phyloP scores from a whole-genome alignment of 2,888 invertebrate species.

The Leptopterna dolabrata region DNA sequence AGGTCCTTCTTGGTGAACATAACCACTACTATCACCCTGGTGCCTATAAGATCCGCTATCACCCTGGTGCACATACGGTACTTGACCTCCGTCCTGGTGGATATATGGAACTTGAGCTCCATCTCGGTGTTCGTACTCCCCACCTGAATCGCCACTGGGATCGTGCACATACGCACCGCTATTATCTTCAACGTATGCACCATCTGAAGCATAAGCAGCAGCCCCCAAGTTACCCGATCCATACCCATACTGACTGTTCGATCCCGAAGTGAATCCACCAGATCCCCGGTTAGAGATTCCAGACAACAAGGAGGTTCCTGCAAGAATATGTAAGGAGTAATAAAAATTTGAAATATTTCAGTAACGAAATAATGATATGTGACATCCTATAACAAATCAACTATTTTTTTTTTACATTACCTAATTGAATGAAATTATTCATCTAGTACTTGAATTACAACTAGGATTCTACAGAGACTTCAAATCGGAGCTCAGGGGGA shows the following conservation, averaged over 20 bases:
- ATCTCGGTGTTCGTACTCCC: conserved; percentile 59
- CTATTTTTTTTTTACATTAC: too few species aligned
- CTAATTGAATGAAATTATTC: too few species aligned
- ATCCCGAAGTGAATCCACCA: conserved; percentile 1
- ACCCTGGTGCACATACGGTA: conserved; percentile 51
- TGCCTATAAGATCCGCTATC: conserved; percentile 26
- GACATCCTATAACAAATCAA: too few species aligned
- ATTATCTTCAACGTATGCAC: conserved; percentile 56
- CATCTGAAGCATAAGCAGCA: conserved; percentile 43
- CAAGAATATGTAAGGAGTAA: conserved; percentile 20
- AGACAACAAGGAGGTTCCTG: conserved; percentile 56
- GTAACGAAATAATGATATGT: too few species aligned
- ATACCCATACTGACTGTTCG: conserved; percentile 24
- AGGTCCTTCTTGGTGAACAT: conserved; percentile 24
- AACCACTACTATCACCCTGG: conserved; percentile 2
- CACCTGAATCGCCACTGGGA: conserved; percentile 59
- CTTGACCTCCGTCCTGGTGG: conserved; percentile 51
- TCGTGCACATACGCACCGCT: conserved; percentile 61
- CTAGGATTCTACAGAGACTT: too few species aligned
- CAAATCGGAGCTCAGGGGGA: too few species aligned
- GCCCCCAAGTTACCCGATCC: conserved; percentile 66
- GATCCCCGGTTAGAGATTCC: conserved; percentile 43
- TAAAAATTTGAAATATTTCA: not conserved
- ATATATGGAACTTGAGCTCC: conserved; percentile 52
- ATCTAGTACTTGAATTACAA: too few species aligned